Conservation (phyloP, 2,888 invertebrate species). For the Hypselothyrea guttata region DNA sequence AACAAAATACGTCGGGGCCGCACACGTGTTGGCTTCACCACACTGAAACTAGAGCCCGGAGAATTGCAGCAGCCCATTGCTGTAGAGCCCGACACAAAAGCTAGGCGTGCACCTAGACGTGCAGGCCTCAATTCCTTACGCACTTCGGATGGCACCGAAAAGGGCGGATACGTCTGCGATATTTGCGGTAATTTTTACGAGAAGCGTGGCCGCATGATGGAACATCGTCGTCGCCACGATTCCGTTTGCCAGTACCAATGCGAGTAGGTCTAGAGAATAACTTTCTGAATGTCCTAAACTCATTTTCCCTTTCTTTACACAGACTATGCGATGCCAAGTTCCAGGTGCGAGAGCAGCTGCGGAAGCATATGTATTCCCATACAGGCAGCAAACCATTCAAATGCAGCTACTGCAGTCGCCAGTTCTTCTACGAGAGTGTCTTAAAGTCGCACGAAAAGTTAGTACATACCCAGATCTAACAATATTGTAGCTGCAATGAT, state of each 20-base stretch:
- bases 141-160: constrained; percentile 57
- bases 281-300: not conserved
- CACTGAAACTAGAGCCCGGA: constrained; percentile 20
- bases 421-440: constrained; percentile 80
- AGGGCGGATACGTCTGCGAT: constrained; percentile 77
- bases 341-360: constrained; percentile 75
- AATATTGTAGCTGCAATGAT: not conserved
- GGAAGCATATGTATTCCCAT: constrained; percentile 79
- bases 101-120: constrained; percentile 41
- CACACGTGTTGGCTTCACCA: constrained; percentile 24
- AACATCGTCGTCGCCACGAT: constrained; percentile 78
- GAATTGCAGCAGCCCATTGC: constrained; percentile 24
- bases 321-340: constrained; percentile 79
- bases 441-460: constrained; percentile 79
- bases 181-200: constrained; percentile 79
- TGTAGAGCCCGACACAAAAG: constrained; percentile 22
- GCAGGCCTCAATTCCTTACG: constrained; percentile 53
- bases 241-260: constrained; percentile 71
- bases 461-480: constrained; percentile 21
- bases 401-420: constrained; percentile 77
- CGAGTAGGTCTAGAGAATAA: constrained; percentile 70
- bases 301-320: no score
- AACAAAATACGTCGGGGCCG: constrained; percentile 46
- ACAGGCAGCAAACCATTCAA: constrained; percentile 79
- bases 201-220: constrained; percentile 80